phyloP scores from a whole-genome alignment of 2,888 invertebrate species.

The Blera fallax region DNA sequence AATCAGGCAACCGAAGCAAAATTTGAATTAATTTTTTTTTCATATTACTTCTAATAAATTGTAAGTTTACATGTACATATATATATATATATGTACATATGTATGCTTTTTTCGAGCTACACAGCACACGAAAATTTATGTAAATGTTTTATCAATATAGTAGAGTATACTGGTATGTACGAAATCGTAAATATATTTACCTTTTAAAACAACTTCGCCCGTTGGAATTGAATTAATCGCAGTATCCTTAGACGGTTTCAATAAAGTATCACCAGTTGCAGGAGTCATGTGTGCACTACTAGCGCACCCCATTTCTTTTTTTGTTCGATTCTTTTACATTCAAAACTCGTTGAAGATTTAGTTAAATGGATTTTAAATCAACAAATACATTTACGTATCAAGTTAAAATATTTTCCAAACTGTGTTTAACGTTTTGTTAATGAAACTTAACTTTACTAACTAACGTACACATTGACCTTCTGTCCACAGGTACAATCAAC shows the following conservation, averaged over 20 bases:
- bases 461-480: not conserved
- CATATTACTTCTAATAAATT: no score
- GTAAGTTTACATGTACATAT: no score
- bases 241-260: not conserved
- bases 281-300: slow-evolving; percentile 16
- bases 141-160: no score
- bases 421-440: not conserved
- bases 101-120: no score
- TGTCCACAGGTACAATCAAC: slow-evolving; percentile 1
- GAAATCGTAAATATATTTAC: not conserved
- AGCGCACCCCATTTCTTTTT: slow-evolving; percentile 25
- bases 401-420: not conserved
- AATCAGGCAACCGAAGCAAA: no score
- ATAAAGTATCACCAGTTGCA: slow-evolving; percentile 3
- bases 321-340: not conserved
- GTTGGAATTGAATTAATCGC: not conserved
- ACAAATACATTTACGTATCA: not conserved
- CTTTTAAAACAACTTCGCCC: not conserved
- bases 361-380: not conserved
- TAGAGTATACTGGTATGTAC: no score
- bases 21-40: no score
- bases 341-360: not conserved
- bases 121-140: no score
- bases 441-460: not conserved
- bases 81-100: no score